These are phyloP conservation scores for Acronicta alni DNA, from an alignment of 2,888 invertebrate species.

Conservation along the genomic window DNA sequence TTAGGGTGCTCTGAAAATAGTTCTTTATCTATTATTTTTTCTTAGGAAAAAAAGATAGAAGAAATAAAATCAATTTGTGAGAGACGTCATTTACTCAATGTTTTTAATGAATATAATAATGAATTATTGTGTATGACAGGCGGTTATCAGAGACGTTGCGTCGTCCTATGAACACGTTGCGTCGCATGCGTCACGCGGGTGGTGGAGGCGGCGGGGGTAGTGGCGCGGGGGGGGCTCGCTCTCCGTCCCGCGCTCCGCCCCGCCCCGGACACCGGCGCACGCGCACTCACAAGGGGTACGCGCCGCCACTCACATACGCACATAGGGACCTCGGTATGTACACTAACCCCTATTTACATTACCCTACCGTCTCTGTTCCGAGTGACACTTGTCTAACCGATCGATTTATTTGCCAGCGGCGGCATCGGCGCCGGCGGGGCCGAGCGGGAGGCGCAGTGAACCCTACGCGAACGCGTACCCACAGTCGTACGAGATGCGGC, in stretches of 20 bases:
- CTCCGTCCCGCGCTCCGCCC: constrained; percentile 62
- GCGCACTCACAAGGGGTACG: constrained; percentile 78
- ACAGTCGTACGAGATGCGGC: constrained; percentile 93
- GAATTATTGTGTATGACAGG: constrained; percentile 56
- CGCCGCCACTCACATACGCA: constrained; percentile 73
- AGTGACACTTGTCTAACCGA: not conserved
- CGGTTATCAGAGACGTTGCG: constrained; percentile 97
- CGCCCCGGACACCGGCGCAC: constrained; percentile 72
- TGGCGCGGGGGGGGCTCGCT: constrained; percentile 69
- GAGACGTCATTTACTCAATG: too few relatives aligned
- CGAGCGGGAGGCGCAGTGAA: constrained; percentile 88
- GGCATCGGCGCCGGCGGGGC: constrained; percentile 82
- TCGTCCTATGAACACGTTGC: constrained; percentile 96
- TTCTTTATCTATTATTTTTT: too few relatives aligned
- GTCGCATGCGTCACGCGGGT: constrained; percentile 91
- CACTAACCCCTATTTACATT: constrained; percentile 48
- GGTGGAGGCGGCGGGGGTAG: constrained; percentile 69
- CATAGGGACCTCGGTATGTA: constrained; percentile 78
- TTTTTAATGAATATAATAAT: not conserved
- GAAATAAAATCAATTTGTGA: too few relatives aligned
- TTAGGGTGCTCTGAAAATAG: too few relatives aligned
- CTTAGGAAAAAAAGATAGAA: too few relatives aligned
- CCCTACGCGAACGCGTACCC: constrained; percentile 93
- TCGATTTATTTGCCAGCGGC: constrained; percentile 24
- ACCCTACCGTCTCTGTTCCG: not conserved